phyloP scores from a whole-genome alignment of 1,140 invertebrate genomes.

The Apis laboriosa region DNA sequence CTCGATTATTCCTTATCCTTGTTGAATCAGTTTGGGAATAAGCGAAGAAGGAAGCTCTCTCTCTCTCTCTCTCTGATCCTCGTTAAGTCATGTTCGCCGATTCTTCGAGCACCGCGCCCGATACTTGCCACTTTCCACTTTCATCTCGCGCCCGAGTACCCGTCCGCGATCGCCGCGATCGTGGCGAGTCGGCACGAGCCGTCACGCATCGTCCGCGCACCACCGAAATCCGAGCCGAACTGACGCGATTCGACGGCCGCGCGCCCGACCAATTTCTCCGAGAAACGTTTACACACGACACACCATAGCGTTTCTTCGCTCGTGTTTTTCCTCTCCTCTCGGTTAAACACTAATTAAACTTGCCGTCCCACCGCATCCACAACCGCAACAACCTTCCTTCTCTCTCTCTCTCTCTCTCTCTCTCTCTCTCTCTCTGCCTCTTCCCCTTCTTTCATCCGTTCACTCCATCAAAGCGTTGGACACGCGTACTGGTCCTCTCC shows the following conservation, averaged over 20 bases:
- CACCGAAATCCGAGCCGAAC: not conserved
- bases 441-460: slow-evolving; percentile 5
- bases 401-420: not conserved
- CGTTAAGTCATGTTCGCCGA: too few species aligned
- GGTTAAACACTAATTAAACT: slow-evolving; percentile 62
- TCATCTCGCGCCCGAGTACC: not conserved
- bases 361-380: slow-evolving; percentile 9
- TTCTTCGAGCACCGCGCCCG: too few species aligned
- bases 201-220: not conserved
- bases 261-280: not conserved
- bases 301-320: not conserved
- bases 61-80: too few species aligned
- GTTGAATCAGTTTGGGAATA: too few species aligned
- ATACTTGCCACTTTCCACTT: not conserved
- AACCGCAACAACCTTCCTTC: not conserved
- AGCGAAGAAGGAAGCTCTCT: too few species aligned
- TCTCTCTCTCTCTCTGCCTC: too few species aligned
- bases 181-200: not conserved
- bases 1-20: slow-evolving; percentile 46
- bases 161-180: not conserved
- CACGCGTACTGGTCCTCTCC: slow-evolving; percentile 12
- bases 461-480: slow-evolving; percentile 39
- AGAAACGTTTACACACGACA: not conserved
- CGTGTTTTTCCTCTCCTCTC: slow-evolving; percentile 46
- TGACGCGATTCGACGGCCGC: not conserved